Percentiles rank a stretch among this genome's conserved stretches.
phyloP scores from a whole-genome alignment of 2,113 vertebrate species.

The Catharus bicknelli region DNA sequence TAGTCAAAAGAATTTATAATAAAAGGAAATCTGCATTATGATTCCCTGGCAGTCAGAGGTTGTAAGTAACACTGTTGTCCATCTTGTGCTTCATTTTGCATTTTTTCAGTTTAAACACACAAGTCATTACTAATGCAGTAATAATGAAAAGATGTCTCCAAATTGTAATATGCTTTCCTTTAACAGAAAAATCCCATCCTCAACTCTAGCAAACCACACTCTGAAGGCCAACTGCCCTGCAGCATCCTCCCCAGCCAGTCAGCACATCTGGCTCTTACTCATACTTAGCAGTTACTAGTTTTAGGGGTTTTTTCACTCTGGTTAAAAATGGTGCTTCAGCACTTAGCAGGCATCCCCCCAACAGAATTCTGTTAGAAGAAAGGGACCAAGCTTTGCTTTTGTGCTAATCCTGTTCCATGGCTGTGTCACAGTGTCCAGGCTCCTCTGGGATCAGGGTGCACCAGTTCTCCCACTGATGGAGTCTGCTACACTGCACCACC shows the following conservation, averaged over 20 bases:
- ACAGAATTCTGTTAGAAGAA: neutral
- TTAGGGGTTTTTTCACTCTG: neutral
- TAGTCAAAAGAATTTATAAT: neutral
- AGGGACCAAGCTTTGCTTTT: neutral
- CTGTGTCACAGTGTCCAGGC: neutral
- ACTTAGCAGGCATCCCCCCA: neutral
- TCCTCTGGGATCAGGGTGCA: neutral
- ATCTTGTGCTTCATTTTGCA: neutral
- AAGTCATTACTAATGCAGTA: neutral
- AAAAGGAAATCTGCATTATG: neutral
- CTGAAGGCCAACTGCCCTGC: neutral
- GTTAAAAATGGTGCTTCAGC: neutral
- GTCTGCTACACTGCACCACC: rapidly evolving
- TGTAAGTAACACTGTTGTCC: neutral
- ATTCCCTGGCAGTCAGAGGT: neutral
- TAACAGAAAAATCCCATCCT: neutral
- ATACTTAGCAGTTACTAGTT: neutral
- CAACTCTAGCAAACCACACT: neutral
- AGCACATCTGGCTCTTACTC: neutral
- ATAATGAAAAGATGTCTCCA: neutral
- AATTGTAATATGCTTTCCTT: neutral
- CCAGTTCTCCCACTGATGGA: rapidly evolving
- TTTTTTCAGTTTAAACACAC: neutral
- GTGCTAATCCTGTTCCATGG: rapidly evolving
- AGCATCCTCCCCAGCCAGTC: neutral